Conservation (phyloP, 2,888 invertebrate genomes). For the Danaus chrysippus region DNA sequence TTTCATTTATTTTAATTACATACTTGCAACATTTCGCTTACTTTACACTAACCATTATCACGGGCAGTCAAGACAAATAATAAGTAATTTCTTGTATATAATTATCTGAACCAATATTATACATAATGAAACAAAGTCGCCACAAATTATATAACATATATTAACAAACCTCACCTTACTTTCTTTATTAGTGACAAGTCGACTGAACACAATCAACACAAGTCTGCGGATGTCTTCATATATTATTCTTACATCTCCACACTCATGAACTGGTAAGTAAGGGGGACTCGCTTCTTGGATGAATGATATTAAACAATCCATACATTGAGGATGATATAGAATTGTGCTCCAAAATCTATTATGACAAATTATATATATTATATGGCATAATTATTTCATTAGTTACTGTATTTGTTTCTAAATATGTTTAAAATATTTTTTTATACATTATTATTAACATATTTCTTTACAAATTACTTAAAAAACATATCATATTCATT, state of each 20-base stretch:
- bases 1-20: neutral
- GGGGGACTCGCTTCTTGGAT: conserved; percentile 86
- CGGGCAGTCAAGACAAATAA: too few relatives aligned
- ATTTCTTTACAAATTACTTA: neutral
- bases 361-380: conserved; percentile 20
- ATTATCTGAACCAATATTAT: neutral
- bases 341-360: conserved; percentile 86
- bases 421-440: too few relatives aligned
- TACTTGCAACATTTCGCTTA: too few relatives aligned
- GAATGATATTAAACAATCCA: conserved; percentile 83
- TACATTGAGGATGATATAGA: conserved; percentile 81
- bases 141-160: too few relatives aligned
- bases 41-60: too few relatives aligned
- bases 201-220: conserved; percentile 84
- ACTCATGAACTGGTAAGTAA: conserved; percentile 77
- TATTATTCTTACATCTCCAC: conserved; percentile 59
- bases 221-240: conserved; percentile 81
- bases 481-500: conserved; percentile 11
- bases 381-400: too few relatives aligned
- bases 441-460: too few relatives aligned
- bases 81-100: too few relatives aligned
- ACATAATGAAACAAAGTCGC: too few relatives aligned
- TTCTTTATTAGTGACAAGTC: conserved; percentile 89
- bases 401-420: too few relatives aligned
- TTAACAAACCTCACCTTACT: conserved; percentile 79